phyloP scores from a whole-genome alignment of 1,140 invertebrate genomes.

The Leptoteleia sp. region DNA sequence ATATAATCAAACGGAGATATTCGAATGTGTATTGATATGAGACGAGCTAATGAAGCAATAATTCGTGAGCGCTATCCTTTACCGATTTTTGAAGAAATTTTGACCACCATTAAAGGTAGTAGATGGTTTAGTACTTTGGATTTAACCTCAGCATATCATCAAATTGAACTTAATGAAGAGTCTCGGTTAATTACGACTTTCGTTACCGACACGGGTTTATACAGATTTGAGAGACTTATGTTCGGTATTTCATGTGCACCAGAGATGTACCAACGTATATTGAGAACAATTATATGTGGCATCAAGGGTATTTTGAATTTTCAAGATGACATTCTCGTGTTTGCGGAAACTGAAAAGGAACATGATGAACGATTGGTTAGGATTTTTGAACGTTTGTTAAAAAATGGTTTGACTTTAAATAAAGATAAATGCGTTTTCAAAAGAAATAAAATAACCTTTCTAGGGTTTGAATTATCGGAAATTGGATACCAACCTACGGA shows the following conservation, averaged over 20 bases:
- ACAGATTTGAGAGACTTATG: conserved; percentile 70
- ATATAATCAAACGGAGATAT: conserved; percentile 70
- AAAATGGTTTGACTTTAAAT: conserved; percentile 39
- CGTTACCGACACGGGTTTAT: conserved; percentile 28
- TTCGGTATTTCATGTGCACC: conserved; percentile 68
- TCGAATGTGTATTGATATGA: conserved; percentile 74
- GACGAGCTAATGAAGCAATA: conserved; percentile 72
- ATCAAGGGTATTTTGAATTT: conserved; percentile 52
- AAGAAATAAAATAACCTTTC: conserved; percentile 59
- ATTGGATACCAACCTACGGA: conserved; percentile 64
- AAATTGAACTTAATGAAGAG: conserved; percentile 59
- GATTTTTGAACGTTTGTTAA: conserved; percentile 11
- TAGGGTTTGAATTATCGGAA: conserved; percentile 67
- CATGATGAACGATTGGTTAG: conserved; percentile 60
- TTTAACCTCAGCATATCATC: conserved; percentile 49
- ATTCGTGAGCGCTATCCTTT: conserved; percentile 30
- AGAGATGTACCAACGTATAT: conserved; percentile 48
- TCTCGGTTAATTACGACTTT: conserved; percentile 75
- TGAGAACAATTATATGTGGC: conserved; percentile 50
- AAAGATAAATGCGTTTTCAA: conserved; percentile 26
- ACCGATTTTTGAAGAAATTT: too few species aligned
- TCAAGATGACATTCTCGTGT: conserved; percentile 75
- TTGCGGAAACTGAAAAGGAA: conserved; percentile 65
- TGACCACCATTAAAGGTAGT: too few species aligned
- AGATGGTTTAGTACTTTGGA: conserved; percentile 52